Conservation (phyloP, 2,888 invertebrate species). For the Dynastes maya region DNA sequence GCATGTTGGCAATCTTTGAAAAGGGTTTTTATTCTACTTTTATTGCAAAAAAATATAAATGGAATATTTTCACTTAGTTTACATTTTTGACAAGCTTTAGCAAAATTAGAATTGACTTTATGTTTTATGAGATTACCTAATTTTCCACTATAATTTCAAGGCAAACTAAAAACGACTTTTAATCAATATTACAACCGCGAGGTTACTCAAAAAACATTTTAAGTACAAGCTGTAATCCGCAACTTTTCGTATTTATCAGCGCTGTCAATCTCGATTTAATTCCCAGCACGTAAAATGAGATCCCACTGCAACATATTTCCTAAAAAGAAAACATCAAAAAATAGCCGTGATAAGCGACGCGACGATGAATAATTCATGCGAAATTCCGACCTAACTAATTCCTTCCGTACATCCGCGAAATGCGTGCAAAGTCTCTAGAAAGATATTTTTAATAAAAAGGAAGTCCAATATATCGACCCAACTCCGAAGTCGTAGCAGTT, state of each 20-base stretch:
- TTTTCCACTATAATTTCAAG: no score
- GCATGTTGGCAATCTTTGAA: no score
- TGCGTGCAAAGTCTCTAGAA: slow-evolving; percentile 4
- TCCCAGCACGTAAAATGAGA: not conserved
- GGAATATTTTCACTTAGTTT: no score
- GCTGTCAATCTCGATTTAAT: not conserved
- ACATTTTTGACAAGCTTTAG: no score
- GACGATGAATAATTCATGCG: slow-evolving; percentile 8
- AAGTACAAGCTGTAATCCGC: no score
- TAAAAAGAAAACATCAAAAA: slow-evolving; percentile 6
- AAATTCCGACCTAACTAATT: not conserved
- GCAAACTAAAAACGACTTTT: no score
- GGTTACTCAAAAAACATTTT: no score
- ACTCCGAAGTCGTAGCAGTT: not conserved
- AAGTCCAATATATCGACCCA: not conserved
- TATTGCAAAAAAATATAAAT: no score
- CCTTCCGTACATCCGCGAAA: not conserved
- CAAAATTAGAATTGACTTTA: no score
- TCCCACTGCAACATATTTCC: not conserved
- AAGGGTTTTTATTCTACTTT: no score
- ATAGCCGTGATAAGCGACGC: not conserved
- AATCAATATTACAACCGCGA: no score
- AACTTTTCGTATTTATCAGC: not conserved
- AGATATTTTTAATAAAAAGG: slow-evolving; percentile 13
- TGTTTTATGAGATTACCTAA: no score